Conservation (phyloP, 2,888 invertebrate genomes). For the Lingula anatina region DNA sequence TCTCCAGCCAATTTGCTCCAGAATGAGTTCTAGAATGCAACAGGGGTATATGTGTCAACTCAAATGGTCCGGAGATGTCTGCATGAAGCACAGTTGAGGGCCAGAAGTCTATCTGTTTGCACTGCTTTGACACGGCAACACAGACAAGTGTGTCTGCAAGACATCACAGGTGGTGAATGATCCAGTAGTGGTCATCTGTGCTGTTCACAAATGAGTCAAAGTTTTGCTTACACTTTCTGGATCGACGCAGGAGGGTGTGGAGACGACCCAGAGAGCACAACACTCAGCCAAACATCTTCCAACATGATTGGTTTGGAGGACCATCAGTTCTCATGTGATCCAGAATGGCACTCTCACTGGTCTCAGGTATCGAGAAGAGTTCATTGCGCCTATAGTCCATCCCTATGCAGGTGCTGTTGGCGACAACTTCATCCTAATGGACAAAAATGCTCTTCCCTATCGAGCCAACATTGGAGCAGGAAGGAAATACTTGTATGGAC, state of each 20-base stretch:
- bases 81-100: constrained; percentile 4
- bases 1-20: too few species aligned
- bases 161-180: constrained; percentile 2
- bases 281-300: constrained; percentile 4
- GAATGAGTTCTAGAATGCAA: too few species aligned
- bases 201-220: not conserved
- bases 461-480: constrained; percentile 6
- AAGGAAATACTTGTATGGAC: constrained; percentile 2
- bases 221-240: constrained; percentile 6
- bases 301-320: constrained; percentile 10
- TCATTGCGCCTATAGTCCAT: constrained; percentile 5
- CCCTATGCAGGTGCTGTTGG: constrained; percentile 9
- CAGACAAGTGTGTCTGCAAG: not conserved
- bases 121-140: constrained; percentile 1
- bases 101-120: constrained; percentile 5
- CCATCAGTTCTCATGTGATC: constrained; percentile 7
- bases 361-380: constrained; percentile 8
- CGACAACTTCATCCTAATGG: constrained; percentile 10
- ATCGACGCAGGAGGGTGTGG: constrained; percentile 6
- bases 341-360: constrained; percentile 9
- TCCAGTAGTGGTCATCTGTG: not conserved
- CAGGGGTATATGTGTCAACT: too few species aligned
- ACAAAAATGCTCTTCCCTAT: constrained; percentile 8
- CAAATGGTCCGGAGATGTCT: constrained; percentile 5
- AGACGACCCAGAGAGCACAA: constrained; percentile 6